Evolutionary conservation across 2,113 vertebrate genomes (phyloP).

Genomic region (Todiramphus chloris): DNA sequence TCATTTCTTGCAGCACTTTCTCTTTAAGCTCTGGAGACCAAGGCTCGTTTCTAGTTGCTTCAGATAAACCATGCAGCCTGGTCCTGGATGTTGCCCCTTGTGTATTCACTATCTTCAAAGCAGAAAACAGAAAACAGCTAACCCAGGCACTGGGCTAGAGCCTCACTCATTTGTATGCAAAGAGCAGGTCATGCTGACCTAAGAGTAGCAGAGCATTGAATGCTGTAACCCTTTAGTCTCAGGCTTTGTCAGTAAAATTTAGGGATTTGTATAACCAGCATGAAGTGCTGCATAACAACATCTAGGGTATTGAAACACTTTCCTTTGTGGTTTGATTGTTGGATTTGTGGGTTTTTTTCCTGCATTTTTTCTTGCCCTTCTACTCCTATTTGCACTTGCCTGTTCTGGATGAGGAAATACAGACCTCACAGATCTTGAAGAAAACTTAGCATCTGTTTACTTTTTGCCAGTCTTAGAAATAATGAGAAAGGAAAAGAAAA

Average conservation of each 20-base stretch:
- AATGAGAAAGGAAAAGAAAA: background rate
- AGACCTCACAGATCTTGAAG: background rate
- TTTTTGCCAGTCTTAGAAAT: background rate
- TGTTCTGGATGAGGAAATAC: background rate
- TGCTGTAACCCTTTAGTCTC: background rate
- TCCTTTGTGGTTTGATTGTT: background rate
- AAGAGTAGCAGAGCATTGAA: background rate
- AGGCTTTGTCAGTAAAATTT: background rate
- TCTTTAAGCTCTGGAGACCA: background rate
- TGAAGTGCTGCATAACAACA: background rate
- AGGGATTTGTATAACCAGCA: background rate
- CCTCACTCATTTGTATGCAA: background rate
- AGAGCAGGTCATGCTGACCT: background rate
- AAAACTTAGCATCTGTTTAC: background rate
- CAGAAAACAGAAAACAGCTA: background rate
- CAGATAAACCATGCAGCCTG: background rate
- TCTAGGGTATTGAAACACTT: background rate
- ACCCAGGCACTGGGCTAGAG: background rate
- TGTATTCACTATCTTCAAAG: background rate
- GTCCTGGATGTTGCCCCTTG: background rate
- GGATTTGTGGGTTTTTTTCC: accelerated
- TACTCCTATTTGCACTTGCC: background rate
- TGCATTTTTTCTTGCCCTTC: background rate
- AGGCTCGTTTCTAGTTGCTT: background rate
- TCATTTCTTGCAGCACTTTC: background rate